Conservation (phyloP, 2,113 vertebrate genomes). For the Neolamprologus fasciatus region DNA sequence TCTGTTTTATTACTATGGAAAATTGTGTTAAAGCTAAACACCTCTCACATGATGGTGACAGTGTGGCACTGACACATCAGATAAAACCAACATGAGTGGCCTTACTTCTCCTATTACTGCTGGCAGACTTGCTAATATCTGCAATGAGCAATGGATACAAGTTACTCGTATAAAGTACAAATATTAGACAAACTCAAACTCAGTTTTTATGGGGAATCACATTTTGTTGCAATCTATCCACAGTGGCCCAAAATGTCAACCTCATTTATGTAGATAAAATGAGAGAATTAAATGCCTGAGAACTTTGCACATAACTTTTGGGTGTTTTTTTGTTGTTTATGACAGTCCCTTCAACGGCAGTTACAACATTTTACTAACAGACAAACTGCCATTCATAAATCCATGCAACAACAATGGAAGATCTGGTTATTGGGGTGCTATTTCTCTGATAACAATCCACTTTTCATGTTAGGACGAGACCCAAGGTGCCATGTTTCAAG, state of each 20-base stretch:
- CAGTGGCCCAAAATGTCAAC: not conserved
- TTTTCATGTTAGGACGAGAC: not conserved
- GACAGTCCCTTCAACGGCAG: not conserved
- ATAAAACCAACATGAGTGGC: not conserved
- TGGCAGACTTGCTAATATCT: not conserved
- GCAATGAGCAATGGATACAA: not conserved
- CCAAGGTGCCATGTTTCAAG: not conserved
- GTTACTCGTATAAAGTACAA: not conserved
- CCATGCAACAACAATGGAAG: not conserved
- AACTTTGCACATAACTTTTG: not conserved
- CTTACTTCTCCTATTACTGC: not conserved
- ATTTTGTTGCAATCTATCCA: not conserved
- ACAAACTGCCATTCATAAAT: not conserved
- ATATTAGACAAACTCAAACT: not conserved
- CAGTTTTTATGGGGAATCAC: not conserved
- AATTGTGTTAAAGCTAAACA: not conserved
- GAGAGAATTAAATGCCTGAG: not conserved
- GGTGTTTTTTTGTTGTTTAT: accelerated
- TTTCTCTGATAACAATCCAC: not conserved
- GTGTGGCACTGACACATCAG: slow-evolving; percentile 2
- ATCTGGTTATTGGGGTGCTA: not conserved
- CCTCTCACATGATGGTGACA: slow-evolving; percentile 13
- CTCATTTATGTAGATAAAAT: accelerated
- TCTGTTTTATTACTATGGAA: not conserved
- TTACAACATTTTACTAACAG: not conserved